Evolutionary conservation across 2,888 invertebrate species (phyloP), one percentile per base, ranked within the genome.

Genomic region (Oxytorus armatus): DNA sequence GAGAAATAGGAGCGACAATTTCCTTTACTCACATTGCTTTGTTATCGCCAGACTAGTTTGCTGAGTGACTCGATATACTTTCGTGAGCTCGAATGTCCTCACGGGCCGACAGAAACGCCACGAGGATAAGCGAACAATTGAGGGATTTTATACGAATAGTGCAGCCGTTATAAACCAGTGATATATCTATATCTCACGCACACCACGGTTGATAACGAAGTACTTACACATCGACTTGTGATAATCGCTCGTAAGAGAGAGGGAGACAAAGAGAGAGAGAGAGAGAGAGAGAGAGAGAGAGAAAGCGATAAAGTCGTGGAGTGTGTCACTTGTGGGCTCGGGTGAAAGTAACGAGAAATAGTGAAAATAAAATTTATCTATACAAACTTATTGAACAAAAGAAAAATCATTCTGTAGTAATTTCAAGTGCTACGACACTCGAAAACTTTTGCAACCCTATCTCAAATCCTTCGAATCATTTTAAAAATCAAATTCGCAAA

Each of bases 121-220:
- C 51, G 57, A 57, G 69, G 29, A 33, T 33, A 14, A 49, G 16
- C 18, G 10, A 36, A 23, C 8, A 21, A 10, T 14, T n/a, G 29
- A 16, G 44, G 16, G 23, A 49, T 42, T 16, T 51, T 65, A n/a
- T 23, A 39, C 69, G 44, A 59, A 1, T 16, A 11, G 39, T 51
- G 57, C 51, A 29, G 25, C 10, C 63, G 57, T 47, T 47, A 69
- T 21, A 44, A 29, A 47, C 18, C 39, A 36, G 65, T 42, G 76
- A 51, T 72, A 29, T 33, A 25, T 16, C 36, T 42, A 14, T 11
- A 21, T 44, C 53, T 70, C 47, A 11, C 23, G n/a, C 55, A 47
- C 55, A 47, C 18, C 55, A 49, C n/a, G 3, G 1, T 47, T 44
- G 77, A 73, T 66, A 59, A 73, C 66, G n/a, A 1, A 53, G 18